phyloP scores from a whole-genome alignment of 2,888 invertebrate genomes.

The Euplagia quadripunctaria region DNA sequence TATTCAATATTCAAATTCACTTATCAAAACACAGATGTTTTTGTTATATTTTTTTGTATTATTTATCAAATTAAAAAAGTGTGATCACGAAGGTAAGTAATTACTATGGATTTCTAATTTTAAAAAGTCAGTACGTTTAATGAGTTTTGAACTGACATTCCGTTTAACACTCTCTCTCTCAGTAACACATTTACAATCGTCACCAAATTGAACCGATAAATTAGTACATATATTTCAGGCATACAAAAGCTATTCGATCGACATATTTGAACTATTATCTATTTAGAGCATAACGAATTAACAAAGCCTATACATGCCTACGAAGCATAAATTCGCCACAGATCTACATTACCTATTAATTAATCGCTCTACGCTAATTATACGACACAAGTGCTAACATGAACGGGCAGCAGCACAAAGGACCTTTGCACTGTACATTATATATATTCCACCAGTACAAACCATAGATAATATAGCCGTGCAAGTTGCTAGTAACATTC shows the following conservation, averaged over 20 bases:
- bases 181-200: conserved; percentile 28
- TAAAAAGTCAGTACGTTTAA: no score
- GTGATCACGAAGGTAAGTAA: no score
- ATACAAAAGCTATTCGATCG: conserved; percentile 45
- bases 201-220: conserved; percentile 48
- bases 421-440: conserved; percentile 38
- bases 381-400: conserved; percentile 76
- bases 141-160: no score
- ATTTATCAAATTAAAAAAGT: no score
- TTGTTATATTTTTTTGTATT: no score
- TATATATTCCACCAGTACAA: conserved; percentile 22
- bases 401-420: conserved; percentile 76
- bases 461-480: conserved; percentile 24
- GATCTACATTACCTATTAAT: conserved; percentile 80
- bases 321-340: conserved; percentile 64
- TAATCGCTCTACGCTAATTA: conserved; percentile 83
- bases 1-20: no score
- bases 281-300: conserved; percentile 36
- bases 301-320: conserved; percentile 44
- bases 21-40: no score
- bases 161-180: no score
- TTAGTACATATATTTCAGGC: conserved; percentile 34
- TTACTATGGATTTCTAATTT: no score
- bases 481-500: conserved; percentile 49
- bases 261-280: conserved; percentile 49